Conservation (phyloP, 1,140 invertebrate species). For the Calosoma granatense region DNA sequence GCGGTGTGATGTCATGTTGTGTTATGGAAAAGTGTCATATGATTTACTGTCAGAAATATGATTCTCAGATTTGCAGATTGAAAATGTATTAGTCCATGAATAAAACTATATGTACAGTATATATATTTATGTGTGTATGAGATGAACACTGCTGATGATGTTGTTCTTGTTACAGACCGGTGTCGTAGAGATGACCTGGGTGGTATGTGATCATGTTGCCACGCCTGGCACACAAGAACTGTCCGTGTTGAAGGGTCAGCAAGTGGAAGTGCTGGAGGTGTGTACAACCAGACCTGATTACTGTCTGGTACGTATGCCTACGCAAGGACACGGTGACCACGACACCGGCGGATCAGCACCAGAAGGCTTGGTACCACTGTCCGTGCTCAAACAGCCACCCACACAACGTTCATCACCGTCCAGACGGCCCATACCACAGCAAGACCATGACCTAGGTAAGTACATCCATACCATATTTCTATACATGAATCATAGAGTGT, state of each 20-base stretch:
- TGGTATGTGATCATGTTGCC: constrained; percentile 70
- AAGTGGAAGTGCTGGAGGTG: constrained; percentile 82
- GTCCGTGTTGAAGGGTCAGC: constrained; percentile 74
- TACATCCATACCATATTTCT: too few relatives aligned
- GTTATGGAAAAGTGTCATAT: too few relatives aligned
- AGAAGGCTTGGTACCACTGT: constrained; percentile 74
- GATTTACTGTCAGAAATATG: too few relatives aligned
- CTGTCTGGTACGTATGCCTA: constrained; percentile 50
- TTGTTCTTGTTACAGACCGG: constrained; percentile 43
- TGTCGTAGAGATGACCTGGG: constrained; percentile 76
- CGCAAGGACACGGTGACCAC: constrained; percentile 43
- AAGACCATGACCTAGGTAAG: constrained; percentile 36
- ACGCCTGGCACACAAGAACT: constrained; percentile 57
- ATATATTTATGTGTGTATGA: too few relatives aligned
- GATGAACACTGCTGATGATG: too few relatives aligned
- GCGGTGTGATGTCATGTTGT: too few relatives aligned
- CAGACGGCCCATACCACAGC: constrained; percentile 32
- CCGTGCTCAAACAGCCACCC: constrained; percentile 71
- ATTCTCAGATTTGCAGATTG: too few relatives aligned
- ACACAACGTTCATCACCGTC: constrained; percentile 51
- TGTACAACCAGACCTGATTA: constrained; percentile 45
- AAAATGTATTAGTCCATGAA: too few relatives aligned
- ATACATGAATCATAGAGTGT: background rate
- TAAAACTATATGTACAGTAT: too few relatives aligned
- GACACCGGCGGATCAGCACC: constrained; percentile 40